Percentiles rank a stretch among this genome's conserved stretches.
Evolutionary conservation across 2,888 invertebrate species (phyloP).

Genomic region (Drosophila borealis): DNA sequence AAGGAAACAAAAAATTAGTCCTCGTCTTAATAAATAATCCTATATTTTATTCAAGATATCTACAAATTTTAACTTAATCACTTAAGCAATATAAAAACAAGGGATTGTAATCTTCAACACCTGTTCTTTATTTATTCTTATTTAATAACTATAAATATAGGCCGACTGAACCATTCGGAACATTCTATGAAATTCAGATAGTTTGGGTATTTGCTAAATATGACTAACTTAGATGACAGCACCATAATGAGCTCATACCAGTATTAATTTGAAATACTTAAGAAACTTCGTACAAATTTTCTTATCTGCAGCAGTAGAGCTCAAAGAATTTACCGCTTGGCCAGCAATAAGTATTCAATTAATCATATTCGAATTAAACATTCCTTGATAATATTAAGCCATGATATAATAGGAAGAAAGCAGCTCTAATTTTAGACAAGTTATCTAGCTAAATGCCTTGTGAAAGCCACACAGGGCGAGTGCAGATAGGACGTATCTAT

Average conservation of each 20-base stretch:
- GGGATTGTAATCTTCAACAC: too few relatives aligned
- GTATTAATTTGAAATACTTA: conserved; percentile 10
- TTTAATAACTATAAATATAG: too few relatives aligned
- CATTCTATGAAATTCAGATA: not conserved
- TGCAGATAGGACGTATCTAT: conserved; percentile 15
- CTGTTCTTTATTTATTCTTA: too few relatives aligned
- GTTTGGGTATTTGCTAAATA: conserved; percentile 2
- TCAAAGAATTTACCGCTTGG: conserved; percentile 12
- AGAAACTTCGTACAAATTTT: conserved; percentile 25
- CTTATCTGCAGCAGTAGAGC: conserved; percentile 25
- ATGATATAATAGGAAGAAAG: conserved; percentile 55
- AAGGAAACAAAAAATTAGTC: too few relatives aligned
- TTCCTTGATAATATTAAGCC: conserved; percentile 49
- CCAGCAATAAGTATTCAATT: conserved; percentile 45
- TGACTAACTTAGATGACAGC: conserved; percentile 48
- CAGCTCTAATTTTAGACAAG: conserved; percentile 46
- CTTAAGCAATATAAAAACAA: too few relatives aligned
- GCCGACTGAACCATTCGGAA: too few relatives aligned
- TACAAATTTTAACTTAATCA: too few relatives aligned
- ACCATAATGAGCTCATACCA: conserved; percentile 45
- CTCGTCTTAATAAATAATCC: too few relatives aligned
- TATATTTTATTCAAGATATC: too few relatives aligned
- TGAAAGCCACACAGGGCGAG: conserved; percentile 53
- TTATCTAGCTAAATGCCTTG: conserved; percentile 33
- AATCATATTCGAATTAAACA: conserved; percentile 57